phyloP scores from a whole-genome alignment of 1,140 invertebrate genomes.

The Acyrthosiphon pisum region DNA sequence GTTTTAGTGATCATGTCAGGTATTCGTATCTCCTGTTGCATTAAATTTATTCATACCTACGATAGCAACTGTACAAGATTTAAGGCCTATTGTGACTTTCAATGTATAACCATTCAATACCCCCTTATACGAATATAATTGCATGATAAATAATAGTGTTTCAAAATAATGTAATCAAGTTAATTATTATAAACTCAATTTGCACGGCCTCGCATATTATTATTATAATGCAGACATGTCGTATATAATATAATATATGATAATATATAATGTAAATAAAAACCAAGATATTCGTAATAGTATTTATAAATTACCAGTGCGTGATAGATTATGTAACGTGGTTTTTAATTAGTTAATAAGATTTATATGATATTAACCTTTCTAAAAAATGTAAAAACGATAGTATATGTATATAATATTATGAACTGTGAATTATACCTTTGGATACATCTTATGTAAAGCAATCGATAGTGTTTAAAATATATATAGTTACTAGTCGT shows the following conservation, averaged over 20 bases:
- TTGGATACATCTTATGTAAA: neutral
- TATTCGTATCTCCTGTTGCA: neutral
- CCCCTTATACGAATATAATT: neutral
- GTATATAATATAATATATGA: too few relatives aligned
- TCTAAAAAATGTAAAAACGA: neutral
- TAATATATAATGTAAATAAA: neutral
- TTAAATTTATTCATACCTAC: neutral
- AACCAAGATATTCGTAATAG: neutral
- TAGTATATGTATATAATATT: neutral
- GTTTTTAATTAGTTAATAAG: neutral
- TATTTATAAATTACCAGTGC: neutral
- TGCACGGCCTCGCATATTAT: neutral
- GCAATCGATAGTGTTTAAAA: neutral
- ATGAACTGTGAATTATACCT: neutral
- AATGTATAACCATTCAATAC: neutral
- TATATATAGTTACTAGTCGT: neutral
- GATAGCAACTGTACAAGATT: neutral
- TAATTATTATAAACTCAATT: conserved; percentile 19
- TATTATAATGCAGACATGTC: neutral
- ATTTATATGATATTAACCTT: neutral
- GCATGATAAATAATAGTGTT: neutral
- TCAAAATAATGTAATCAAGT: conserved; percentile 3
- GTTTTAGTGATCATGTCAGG: neutral
- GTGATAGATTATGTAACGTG: neutral
- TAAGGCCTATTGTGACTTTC: neutral